Evolutionary conservation across 2,888 invertebrate species (phyloP).

Genomic region (Dioctria rufipes): DNA sequence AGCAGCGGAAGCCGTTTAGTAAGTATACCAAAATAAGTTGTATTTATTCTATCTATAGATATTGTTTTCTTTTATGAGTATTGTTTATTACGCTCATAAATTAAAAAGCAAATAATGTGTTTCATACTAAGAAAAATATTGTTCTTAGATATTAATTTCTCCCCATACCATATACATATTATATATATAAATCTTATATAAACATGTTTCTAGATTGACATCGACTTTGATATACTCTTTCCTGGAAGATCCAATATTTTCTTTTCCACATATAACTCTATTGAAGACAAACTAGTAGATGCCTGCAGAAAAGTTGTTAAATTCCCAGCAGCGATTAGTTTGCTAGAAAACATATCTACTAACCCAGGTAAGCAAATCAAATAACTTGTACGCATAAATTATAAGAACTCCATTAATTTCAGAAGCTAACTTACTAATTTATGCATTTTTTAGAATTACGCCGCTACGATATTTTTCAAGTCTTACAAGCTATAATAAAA

Average conservation of each 20-base stretch:
- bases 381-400: neutral
- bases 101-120: no score
- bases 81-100: no score
- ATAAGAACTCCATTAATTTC: no score
- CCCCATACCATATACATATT: no score
- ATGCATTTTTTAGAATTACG: neutral
- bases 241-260: neutral
- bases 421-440: no score
- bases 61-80: no score
- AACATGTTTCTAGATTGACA: neutral
- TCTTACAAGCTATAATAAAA: no score
- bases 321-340: neutral
- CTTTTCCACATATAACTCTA: neutral
- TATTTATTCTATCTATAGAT: no score
- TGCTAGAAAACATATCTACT: neutral
- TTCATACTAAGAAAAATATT: no score
- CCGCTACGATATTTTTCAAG: neutral
- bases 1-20: neutral
- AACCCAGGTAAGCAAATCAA: neutral
- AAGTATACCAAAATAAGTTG: no score
- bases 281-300: conserved; percentile 1
- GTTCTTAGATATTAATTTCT: no score
- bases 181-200: neutral
- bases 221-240: neutral
- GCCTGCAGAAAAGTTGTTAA: neutral